Percentiles rank a stretch among this genome's conserved stretches.
Evolutionary conservation across 1,140 invertebrate genomes (phyloP).

Genomic region (Brachionus manjavacas): DNA sequence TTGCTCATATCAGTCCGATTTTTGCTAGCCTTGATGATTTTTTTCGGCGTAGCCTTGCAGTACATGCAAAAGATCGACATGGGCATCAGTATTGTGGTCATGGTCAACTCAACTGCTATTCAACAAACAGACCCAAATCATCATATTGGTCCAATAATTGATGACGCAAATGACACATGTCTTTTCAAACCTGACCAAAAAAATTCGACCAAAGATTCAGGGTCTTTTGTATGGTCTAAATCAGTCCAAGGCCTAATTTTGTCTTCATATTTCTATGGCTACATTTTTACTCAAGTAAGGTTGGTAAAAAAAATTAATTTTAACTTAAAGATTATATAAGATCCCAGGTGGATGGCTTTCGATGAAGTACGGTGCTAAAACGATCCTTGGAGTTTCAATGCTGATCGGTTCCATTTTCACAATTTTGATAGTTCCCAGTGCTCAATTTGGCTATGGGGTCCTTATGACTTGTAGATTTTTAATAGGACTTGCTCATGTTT

Average conservation of each 20-base stretch:
- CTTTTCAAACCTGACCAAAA: background rate
- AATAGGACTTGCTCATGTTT: conserved; percentile 32
- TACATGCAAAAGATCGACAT: conserved; percentile 40
- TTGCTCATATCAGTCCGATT: conserved; percentile 35
- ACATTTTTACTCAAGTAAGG: conserved; percentile 55
- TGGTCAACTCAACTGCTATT: conserved; percentile 25
- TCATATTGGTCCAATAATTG: background rate
- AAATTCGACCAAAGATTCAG: conserved; percentile 47
- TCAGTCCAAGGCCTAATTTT: conserved; percentile 53
- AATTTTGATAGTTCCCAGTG: background rate
- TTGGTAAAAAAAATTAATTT: background rate
- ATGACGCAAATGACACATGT: conserved; percentile 39
- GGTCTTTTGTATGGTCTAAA: conserved; percentile 54
- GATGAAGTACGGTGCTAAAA: conserved; percentile 54
- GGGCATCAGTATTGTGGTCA: conserved; percentile 14
- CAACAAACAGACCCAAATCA: background rate
- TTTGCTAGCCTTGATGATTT: conserved; percentile 17
- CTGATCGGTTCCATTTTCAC: conserved; percentile 16
- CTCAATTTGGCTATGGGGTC: background rate
- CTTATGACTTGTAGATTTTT: conserved; percentile 23
- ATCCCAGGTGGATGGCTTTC: conserved; percentile 53
- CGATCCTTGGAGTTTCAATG: conserved; percentile 47
- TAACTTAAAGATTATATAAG: background rate
- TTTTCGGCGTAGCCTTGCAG: conserved; percentile 28
- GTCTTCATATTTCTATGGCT: conserved; percentile 58